Percentiles rank a stretch among this genome's conserved stretches.
These are phyloP conservation scores for Chloropsis hardwickii DNA, from an alignment of 2,113 vertebrate species.

Conservation along the genomic window DNA sequence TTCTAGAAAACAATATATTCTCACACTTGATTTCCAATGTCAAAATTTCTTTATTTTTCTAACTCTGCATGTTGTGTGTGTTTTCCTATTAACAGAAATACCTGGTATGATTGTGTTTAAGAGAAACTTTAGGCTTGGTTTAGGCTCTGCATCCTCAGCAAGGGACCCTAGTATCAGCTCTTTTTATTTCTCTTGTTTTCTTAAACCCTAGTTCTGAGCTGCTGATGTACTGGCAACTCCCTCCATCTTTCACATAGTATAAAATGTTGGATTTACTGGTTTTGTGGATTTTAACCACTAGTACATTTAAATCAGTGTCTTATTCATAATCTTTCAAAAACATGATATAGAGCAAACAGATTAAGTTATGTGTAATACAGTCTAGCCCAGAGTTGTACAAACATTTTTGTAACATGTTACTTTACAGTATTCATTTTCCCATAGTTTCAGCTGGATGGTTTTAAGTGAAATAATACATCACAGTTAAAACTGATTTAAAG, in stretches of 20 bases:
- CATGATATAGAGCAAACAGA: background rate
- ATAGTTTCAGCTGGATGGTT: background rate
- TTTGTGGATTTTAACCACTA: background rate
- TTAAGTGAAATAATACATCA: background rate
- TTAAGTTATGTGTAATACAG: background rate
- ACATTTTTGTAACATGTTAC: background rate
- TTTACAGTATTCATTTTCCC: background rate
- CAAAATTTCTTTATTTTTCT: background rate
- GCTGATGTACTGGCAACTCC: background rate
- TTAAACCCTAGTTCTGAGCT: background rate
- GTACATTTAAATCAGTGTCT: background rate
- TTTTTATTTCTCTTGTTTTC: background rate
- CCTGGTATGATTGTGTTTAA: background rate
- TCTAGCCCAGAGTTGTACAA: background rate
- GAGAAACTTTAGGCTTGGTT: background rate
- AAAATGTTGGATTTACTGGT: background rate
- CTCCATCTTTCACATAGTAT: background rate
- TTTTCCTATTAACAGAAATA: background rate
- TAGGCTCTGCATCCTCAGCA: background rate
- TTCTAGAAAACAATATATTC: background rate
- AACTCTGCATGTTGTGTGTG: background rate
- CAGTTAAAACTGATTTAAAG: background rate
- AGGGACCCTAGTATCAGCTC: background rate
- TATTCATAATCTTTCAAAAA: background rate
- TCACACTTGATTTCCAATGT: background rate